Conservation (phyloP, 1,140 invertebrate genomes). For the Lerema accius region DNA sequence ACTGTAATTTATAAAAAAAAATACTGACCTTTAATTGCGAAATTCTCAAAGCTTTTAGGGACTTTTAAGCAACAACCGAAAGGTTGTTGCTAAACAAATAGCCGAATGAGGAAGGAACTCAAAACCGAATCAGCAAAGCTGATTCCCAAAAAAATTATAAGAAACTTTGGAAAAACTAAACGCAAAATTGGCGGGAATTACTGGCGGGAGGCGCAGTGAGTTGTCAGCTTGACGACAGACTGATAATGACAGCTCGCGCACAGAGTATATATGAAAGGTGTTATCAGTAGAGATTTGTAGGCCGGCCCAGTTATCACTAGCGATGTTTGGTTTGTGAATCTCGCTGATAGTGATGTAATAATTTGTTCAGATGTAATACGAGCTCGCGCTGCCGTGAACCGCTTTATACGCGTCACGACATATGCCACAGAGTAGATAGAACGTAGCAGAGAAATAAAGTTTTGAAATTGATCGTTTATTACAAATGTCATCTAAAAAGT, state of each 20-base stretch:
- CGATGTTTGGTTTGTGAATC: conserved; percentile 22
- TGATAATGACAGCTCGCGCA: conserved; percentile 46
- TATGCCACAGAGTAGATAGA: not conserved
- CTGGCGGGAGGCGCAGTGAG: conserved; percentile 32
- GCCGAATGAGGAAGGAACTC: conserved; percentile 36
- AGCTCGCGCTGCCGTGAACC: conserved; percentile 48
- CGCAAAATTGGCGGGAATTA: conserved; percentile 33
- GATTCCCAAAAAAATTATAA: conserved; percentile 42
- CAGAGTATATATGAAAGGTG: conserved; percentile 54
- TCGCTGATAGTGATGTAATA: conserved; percentile 9
- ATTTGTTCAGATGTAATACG: conserved; percentile 24
- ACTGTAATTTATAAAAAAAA: conserved; percentile 25
- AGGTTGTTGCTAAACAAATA: conserved; percentile 74
- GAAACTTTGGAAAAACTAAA: conserved; percentile 29
- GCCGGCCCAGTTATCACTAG: conserved; percentile 56
- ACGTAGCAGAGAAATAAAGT: too few relatives aligned
- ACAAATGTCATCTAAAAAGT: too few relatives aligned
- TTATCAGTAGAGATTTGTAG: conserved; percentile 62
- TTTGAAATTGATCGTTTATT: too few relatives aligned
- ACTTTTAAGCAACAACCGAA: conserved; percentile 76
- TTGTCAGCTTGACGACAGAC: conserved; percentile 52
- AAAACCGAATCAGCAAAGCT: conserved; percentile 46
- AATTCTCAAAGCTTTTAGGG: conserved; percentile 82
- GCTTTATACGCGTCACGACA: conserved; percentile 44
- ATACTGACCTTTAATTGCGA: conserved; percentile 75